Conservation (phyloP, 2,797 vertebrate genomes). For the Pteronotus mesoamericanus region DNA sequence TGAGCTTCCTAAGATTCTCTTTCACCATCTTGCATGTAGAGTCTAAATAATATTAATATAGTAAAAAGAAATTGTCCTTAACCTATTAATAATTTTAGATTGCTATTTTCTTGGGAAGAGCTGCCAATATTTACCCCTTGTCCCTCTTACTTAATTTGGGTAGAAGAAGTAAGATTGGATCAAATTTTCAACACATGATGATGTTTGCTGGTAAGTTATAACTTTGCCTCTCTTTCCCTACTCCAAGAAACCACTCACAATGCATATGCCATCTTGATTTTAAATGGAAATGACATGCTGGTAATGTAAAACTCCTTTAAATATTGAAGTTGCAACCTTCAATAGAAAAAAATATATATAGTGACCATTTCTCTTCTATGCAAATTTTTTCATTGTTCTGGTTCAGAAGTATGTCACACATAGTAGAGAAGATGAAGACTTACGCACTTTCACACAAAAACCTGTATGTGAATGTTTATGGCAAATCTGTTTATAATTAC, state of each 20-base stretch:
- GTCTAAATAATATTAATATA: not conserved
- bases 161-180: slow-evolving; percentile 93
- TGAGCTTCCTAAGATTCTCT: not conserved
- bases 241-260: not conserved
- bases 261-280: not conserved
- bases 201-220: slow-evolving; percentile 94
- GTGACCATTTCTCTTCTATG: not conserved
- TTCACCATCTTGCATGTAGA: not conserved
- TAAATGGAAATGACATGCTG: not conserved
- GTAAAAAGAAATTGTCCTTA: slow-evolving; percentile 75
- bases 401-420: not conserved
- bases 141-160: slow-evolving; percentile 96
- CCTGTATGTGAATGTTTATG: not conserved
- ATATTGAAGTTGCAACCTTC: not conserved
- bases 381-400: not conserved
- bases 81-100: slow-evolving; percentile 83
- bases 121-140: slow-evolving; percentile 97
- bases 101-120: slow-evolving; percentile 95
- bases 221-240: not conserved
- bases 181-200: slow-evolving; percentile 99
- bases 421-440: slow-evolving; percentile 5
- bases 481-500: not conserved
- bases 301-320: slow-evolving; percentile 14
- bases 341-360: not conserved
- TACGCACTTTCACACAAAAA: not conserved